These are phyloP conservation scores for Cercopithecus hamlyni DNA, from an alignment of 2,797 vertebrate genomes.

Conservation along the genomic window DNA sequence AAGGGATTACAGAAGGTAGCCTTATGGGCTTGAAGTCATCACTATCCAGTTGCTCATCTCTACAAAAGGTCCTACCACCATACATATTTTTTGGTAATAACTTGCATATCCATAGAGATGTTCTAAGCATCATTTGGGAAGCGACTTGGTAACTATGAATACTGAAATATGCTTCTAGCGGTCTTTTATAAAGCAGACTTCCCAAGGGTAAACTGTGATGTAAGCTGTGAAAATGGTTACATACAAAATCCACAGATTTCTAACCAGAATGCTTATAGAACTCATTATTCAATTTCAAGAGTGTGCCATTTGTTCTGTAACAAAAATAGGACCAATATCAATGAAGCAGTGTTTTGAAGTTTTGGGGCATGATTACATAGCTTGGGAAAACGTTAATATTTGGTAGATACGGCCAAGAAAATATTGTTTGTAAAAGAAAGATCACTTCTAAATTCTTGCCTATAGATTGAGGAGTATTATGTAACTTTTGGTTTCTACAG, in stretches of 20 bases:
- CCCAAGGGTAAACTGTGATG: background rate
- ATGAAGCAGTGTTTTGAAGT: background rate
- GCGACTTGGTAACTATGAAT: background rate
- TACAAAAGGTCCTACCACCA: background rate
- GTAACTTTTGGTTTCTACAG: background rate
- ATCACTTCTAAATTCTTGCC: background rate
- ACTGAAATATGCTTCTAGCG: background rate
- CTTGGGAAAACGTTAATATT: constrained; percentile 20
- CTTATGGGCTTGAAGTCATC: background rate
- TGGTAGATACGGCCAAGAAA: background rate
- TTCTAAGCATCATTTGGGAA: background rate
- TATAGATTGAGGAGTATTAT: background rate
- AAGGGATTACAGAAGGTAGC: background rate
- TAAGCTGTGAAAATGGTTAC: background rate
- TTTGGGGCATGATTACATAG: background rate
- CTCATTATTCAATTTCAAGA: background rate
- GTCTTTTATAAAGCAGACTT: background rate
- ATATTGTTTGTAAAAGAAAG: background rate
- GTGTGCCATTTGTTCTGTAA: background rate
- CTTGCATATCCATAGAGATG: background rate
- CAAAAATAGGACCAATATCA: background rate
- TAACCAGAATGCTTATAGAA: background rate
- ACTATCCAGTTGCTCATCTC: background rate
- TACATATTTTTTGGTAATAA: background rate
- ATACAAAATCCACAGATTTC: background rate